These are phyloP conservation scores for Fregata magnificens DNA, from an alignment of 2,113 vertebrate species.

Conservation along the genomic window DNA sequence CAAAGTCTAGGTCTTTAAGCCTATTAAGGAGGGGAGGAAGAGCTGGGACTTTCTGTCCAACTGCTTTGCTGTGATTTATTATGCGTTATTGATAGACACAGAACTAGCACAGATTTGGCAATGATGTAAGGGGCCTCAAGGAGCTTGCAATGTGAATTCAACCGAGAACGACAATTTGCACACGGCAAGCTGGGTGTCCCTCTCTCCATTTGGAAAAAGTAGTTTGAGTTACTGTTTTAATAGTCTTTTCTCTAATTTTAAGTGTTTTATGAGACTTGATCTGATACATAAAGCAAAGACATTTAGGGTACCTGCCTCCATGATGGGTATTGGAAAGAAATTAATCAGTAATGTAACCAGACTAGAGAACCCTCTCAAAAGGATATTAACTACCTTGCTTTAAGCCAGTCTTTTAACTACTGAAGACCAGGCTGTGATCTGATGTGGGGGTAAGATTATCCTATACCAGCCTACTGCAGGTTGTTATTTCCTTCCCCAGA, in stretches of 20 bases:
- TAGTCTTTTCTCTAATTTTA: background rate
- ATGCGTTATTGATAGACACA: accelerated
- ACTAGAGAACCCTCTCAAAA: background rate
- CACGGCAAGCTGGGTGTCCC: background rate
- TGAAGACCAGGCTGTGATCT: background rate
- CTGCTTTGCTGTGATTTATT: background rate
- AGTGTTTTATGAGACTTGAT: background rate
- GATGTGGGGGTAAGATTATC: background rate
- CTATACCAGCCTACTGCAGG: background rate
- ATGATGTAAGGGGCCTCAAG: background rate
- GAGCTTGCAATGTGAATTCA: background rate
- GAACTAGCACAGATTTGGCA: background rate
- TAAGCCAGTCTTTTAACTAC: background rate
- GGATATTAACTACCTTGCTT: background rate
- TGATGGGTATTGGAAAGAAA: background rate
- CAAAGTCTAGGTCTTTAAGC: background rate
- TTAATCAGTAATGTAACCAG: background rate
- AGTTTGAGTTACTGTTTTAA: background rate
- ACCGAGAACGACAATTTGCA: background rate
- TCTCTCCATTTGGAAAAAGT: background rate
- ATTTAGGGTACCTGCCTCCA: background rate
- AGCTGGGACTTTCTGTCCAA: background rate
- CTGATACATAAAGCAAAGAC: background rate
- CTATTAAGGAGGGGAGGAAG: background rate
- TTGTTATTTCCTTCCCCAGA: background rate